Conservation (phyloP, 2,113 vertebrate species). For the Sinocyclocheilus grahami region DNA sequence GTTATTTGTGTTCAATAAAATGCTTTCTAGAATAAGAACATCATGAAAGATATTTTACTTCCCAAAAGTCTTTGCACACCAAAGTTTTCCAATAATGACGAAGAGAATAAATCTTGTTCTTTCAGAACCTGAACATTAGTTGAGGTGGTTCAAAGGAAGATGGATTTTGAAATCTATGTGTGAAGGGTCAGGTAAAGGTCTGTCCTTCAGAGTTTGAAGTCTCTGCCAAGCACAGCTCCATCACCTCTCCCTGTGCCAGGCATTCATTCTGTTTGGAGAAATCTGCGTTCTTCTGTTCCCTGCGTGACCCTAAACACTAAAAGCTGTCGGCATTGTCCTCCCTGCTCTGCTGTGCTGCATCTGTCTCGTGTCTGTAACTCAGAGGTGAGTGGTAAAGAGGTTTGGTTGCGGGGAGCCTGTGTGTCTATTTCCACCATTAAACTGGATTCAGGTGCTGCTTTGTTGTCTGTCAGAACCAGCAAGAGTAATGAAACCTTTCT, state of each 20-base stretch:
- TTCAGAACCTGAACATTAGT: background rate
- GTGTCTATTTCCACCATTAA: conserved; percentile 76
- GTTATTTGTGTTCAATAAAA: background rate
- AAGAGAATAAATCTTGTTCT: background rate
- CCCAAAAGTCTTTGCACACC: background rate
- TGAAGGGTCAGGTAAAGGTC: conserved; percentile 32
- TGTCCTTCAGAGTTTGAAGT: background rate
- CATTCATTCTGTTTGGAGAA: conserved; percentile 46
- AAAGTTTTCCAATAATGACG: background rate
- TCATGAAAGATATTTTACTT: background rate
- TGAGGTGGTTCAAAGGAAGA: background rate
- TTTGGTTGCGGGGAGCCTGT: conserved; percentile 60
- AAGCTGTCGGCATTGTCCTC: conserved; percentile 58
- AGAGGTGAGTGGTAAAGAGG: conserved; percentile 70
- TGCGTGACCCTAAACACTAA: conserved; percentile 65
- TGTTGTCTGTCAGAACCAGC: conserved; percentile 55
- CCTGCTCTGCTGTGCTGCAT: conserved; percentile 65
- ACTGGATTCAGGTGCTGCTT: conserved; percentile 71
- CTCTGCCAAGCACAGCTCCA: conserved; percentile 19
- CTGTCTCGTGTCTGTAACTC: conserved; percentile 70
- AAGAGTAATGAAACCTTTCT: conserved; percentile 67
- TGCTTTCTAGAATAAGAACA: background rate
- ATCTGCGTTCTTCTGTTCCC: conserved; percentile 63
- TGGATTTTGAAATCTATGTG: conserved; percentile 14
- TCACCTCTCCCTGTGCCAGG: conserved; percentile 34